These are phyloP conservation scores for Brevimyrus niger DNA, from an alignment of 2,113 vertebrate species.

Conservation along the genomic window DNA sequence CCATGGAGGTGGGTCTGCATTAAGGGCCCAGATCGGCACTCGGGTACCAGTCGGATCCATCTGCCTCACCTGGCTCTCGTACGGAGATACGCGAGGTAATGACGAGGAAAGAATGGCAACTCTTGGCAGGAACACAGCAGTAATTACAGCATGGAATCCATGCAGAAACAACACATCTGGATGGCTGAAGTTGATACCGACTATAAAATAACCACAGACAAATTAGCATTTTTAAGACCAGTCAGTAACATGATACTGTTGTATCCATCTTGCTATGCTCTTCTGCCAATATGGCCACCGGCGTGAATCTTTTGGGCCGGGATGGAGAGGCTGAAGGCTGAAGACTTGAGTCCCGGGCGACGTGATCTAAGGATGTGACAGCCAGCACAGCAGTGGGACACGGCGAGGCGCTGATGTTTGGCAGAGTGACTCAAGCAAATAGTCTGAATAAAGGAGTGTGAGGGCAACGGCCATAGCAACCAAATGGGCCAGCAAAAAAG, in stretches of 20 bases:
- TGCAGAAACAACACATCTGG: constrained; percentile 75
- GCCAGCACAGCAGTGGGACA: background rate
- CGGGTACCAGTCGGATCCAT: constrained; percentile 59
- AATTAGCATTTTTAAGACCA: constrained; percentile 15
- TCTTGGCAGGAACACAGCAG: constrained; percentile 54
- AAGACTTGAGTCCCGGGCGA: background rate
- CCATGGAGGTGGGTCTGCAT: constrained; percentile 17
- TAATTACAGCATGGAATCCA: constrained; percentile 70
- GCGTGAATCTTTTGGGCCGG: background rate
- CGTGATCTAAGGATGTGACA: background rate
- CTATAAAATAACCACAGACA: constrained; percentile 34
- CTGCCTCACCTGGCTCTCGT: constrained; percentile 70
- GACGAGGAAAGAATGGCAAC: constrained; percentile 67
- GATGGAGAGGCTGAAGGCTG: background rate
- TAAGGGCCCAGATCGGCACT: constrained; percentile 35
- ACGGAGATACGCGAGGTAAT: constrained; percentile 63
- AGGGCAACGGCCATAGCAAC: background rate
- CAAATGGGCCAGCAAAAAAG: background rate
- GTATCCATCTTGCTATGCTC: background rate
- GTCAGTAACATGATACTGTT: background rate
- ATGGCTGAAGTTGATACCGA: constrained; percentile 49
- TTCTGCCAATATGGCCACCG: background rate
- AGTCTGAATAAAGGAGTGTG: background rate
- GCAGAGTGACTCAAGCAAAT: background rate
- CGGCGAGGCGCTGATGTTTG: background rate